Evolutionary conservation across 2,113 vertebrate genomes (phyloP).

Genomic region (Phylloscopus trochiloides): DNA sequence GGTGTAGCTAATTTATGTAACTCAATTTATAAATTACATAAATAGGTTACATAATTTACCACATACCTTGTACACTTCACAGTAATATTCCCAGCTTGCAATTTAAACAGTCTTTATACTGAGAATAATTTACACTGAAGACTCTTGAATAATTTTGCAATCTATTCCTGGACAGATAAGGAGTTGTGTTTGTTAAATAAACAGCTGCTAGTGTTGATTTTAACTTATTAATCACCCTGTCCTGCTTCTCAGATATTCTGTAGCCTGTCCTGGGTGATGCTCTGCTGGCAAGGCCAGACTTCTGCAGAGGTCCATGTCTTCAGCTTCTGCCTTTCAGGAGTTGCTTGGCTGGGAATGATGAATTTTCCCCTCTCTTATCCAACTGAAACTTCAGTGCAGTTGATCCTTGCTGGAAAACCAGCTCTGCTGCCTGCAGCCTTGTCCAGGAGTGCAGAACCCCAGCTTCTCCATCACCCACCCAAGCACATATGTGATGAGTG

Average conservation of each 20-base stretch:
- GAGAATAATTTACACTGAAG: constrained; percentile 37
- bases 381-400: not conserved
- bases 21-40: constrained; percentile 64
- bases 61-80: constrained; percentile 57
- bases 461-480: fast-evolving
- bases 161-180: constrained; percentile 24
- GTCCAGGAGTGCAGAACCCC: fast-evolving
- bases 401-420: not conserved
- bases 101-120: constrained; percentile 34
- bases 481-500: fast-evolving
- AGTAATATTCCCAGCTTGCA: constrained; percentile 50
- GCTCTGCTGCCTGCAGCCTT: not conserved
- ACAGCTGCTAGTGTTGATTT: not conserved
- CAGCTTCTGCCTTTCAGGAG: not conserved
- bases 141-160: constrained; percentile 45
- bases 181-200: not conserved
- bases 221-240: not conserved
- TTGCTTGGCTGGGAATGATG: not conserved
- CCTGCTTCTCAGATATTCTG: not conserved
- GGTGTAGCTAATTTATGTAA: constrained; percentile 58
- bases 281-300: not conserved
- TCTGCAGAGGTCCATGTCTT: not conserved
- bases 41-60: constrained; percentile 58
- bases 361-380: not conserved
- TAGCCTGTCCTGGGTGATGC: not conserved